Base-by-base conservation (phyloP, 1,140 invertebrate genomes). In the Hylaeus anthracinus region DNA sequence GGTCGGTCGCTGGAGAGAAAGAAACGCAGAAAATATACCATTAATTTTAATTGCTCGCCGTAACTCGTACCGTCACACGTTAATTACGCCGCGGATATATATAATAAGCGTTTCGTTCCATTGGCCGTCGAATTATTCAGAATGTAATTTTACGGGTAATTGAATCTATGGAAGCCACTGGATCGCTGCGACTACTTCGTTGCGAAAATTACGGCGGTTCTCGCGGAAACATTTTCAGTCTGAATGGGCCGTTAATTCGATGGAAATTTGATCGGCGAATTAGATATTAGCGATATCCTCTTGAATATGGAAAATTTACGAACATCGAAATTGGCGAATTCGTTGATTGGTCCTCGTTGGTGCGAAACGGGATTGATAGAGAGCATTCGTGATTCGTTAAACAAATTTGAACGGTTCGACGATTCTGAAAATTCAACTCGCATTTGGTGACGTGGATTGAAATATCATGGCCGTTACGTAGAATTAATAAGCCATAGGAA, bases 61-160 rank as follows among this genome's bases (percentile, higher is more conserved):
- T 72, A 78, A 78, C 60, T 72, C n/a, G 39, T 72, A 53, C 5
- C n/a, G 43, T 48, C 14, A 9, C 77, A 12, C 71, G 77, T 79
- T 79, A 79, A 79, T 79, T 79, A 56, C 61, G 43, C 43, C 26
- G 1, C 60, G 9, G 53, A 26, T 66, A 79, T 58, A 79, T 58
- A 51, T 73, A 79, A 73, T 79, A 79, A 79, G 64, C 77, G 77
- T 73, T 73, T 65, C 71, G 51, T 65, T 79, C 66, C 70, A 58
- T 14, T 37, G 69, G 15, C n/a, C 67, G 45, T 41, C 39, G 69
- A 58, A 60, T 78, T 71, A 61, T 78, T 63, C 67, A 69, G 45
- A 8, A n/a, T 48, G 61, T 71, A 73, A 72, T 73, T 79, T 79
- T 51, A 72, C 26, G 70, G 77, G 72, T 72, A 72, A 79, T 79